Conservation (phyloP, 1,140 invertebrate species). For the Drosophila fuyamai region DNA sequence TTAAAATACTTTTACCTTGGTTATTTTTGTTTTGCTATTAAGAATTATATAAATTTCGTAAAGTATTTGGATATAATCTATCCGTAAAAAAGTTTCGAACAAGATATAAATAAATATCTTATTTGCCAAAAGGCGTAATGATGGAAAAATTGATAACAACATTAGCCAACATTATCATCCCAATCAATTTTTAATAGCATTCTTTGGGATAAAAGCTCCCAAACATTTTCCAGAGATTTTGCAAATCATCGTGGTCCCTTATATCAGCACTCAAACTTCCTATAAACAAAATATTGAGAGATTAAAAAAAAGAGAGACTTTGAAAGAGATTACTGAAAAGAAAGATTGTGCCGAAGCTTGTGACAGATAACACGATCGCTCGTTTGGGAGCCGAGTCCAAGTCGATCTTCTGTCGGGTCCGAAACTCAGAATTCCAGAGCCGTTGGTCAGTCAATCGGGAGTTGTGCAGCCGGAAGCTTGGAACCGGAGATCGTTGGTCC, state of each 20-base stretch:
- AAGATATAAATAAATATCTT: no score
- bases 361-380: conserved; percentile 29
- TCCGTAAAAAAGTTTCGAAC: no score
- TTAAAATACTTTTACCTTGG: no score
- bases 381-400: conserved; percentile 8
- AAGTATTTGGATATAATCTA: no score
- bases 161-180: no score
- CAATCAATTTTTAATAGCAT: no score
- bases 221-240: neutral
- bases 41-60: no score
- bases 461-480: conserved; percentile 54
- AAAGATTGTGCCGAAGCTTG: conserved; percentile 1
- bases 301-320: neutral
- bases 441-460: conserved; percentile 67
- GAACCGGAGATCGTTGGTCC: conserved; percentile 27
- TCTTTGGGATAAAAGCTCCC: neutral
- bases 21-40: no score
- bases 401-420: conserved; percentile 12
- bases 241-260: neutral
- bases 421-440: conserved; percentile 5
- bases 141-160: no score
- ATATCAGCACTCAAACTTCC: neutral
- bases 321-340: neutral
- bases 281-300: neutral
- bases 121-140: no score